Evolutionary conservation across 2,888 invertebrate species (phyloP).

Genomic region (Drosophila anomalata): DNA sequence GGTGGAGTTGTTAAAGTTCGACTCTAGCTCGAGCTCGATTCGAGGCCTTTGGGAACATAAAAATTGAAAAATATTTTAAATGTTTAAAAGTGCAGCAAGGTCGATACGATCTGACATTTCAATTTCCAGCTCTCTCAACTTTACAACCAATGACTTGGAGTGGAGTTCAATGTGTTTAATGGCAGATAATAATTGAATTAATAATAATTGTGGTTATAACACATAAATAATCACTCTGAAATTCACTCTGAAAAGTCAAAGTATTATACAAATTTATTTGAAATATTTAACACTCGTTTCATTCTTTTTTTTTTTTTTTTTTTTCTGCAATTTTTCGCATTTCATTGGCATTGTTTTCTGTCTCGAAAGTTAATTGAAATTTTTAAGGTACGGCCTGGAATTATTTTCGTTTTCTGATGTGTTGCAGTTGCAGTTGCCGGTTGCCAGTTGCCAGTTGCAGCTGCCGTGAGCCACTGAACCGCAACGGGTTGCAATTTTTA

Average conservation of each 20-base stretch:
- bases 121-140: constrained; percentile 6
- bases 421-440: constrained; percentile 34
- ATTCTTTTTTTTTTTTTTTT: constrained; percentile 2
- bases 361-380: constrained; percentile 72
- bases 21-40: not conserved
- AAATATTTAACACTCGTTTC: constrained; percentile 4
- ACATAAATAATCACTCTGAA: not conserved
- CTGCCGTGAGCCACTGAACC: constrained; percentile 66
- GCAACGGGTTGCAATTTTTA: constrained; percentile 67
- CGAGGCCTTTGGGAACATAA: constrained; percentile 32
- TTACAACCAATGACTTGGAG: constrained; percentile 11
- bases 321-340: constrained; percentile 35
- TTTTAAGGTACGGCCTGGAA: constrained; percentile 60
- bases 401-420: constrained; percentile 28
- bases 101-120: constrained; percentile 32
- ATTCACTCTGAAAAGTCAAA: not conserved
- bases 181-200: not conserved
- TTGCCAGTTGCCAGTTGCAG: constrained; percentile 31
- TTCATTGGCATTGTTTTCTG: constrained; percentile 32
- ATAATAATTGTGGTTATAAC: not conserved
- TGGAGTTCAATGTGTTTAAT: constrained; percentile 4
- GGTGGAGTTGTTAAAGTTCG: not conserved
- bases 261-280: constrained; percentile 2
- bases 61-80: constrained; percentile 28
- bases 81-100: constrained; percentile 44